Percentiles rank a stretch among this genome's conserved stretches.
phyloP scores from a whole-genome alignment of 2,888 invertebrate genomes.

The Drosophila kuntzei region DNA sequence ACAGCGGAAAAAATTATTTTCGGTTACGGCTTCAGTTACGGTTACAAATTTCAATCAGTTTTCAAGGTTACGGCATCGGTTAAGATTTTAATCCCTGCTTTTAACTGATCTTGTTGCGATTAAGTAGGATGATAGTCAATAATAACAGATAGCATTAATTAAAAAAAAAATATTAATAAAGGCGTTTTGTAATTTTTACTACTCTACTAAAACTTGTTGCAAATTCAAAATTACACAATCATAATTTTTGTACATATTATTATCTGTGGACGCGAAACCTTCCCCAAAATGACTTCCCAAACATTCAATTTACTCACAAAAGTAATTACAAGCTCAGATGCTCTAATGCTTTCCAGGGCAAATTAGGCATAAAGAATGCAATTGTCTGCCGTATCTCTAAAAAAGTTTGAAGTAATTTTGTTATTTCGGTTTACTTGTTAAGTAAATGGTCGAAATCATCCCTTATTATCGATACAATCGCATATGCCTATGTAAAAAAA shows the following conservation, averaged over 20 bases:
- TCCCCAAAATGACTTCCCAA: conserved; percentile 8
- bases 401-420: conserved; percentile 66
- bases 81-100: too few species aligned
- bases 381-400: conserved; percentile 56
- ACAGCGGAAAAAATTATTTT: too few species aligned
- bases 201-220: neutral
- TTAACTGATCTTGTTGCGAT: too few species aligned
- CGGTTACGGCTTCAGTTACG: too few species aligned
- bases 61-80: too few species aligned
- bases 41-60: too few species aligned
- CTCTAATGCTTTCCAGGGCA: conserved; percentile 32
- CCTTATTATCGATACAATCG: conserved; percentile 32
- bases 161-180: too few species aligned
- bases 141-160: too few species aligned
- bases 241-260: neutral
- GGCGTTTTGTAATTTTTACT: neutral
- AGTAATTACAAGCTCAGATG: conserved; percentile 48
- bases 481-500: conserved; percentile 21
- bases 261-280: neutral
- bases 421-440: conserved; percentile 81
- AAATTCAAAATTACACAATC: neutral
- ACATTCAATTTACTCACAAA: conserved; percentile 35
- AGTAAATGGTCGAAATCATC: conserved; percentile 76
- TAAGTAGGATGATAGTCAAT: too few species aligned
- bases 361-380: conserved; percentile 65